A percentile compares a stretch with the other conserved stretches of the same genome.
Evolutionary conservation across 2,113 vertebrate genomes (phyloP).

Genomic region (Capricornis sumatraensis): DNA sequence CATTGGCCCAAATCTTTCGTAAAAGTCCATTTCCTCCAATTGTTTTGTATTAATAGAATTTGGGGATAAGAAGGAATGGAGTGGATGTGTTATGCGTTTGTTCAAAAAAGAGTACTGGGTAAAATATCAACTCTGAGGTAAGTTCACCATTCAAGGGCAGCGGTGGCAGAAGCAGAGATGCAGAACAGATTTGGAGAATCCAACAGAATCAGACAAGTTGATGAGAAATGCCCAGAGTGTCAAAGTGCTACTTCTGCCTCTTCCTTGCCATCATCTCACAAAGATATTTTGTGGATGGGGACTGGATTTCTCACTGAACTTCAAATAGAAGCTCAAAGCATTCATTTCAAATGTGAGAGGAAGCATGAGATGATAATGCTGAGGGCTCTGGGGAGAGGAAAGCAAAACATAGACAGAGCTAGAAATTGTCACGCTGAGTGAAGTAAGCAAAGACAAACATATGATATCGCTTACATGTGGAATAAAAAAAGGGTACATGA

Average conservation of each 20-base stretch:
- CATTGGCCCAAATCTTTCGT: neutral
- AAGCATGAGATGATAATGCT: neutral
- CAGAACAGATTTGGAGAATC: neutral
- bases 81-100: rapidly evolving
- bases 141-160: neutral
- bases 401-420: neutral
- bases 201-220: neutral
- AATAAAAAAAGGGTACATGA: neutral
- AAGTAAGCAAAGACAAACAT: neutral
- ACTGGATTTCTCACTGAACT: neutral
- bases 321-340: neutral
- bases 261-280: neutral
- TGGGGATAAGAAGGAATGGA: neutral
- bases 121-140: neutral
- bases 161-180: neutral
- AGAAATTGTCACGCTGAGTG: neutral
- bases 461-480: neutral
- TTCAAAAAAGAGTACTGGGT: neutral
- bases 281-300: neutral
- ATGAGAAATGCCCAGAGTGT: neutral
- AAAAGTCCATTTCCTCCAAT: neutral
- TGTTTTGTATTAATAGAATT: neutral
- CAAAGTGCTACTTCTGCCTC: neutral
- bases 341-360: neutral
- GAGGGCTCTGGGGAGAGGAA: neutral